phyloP scores from a whole-genome alignment of 2,113 vertebrate species.

The Steatornis caripensis region DNA sequence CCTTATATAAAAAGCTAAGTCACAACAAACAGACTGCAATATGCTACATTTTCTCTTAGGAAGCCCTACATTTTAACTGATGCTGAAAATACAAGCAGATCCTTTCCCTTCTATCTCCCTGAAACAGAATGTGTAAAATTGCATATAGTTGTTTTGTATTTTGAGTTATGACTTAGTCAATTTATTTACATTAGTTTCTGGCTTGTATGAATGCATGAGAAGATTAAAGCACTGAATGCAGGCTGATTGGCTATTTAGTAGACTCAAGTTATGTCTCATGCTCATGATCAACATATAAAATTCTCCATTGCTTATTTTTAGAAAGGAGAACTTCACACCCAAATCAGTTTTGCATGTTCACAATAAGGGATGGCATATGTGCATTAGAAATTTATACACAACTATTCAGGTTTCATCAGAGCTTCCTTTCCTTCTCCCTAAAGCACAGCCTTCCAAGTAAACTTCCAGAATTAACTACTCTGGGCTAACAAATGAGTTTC shows the following conservation, averaged over 20 bases:
- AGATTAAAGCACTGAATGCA: neutral
- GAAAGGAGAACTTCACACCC: neutral
- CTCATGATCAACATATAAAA: neutral
- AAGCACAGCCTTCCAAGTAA: neutral
- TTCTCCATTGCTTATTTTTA: neutral
- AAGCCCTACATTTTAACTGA: neutral
- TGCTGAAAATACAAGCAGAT: neutral
- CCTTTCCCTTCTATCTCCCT: neutral
- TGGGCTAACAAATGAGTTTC: neutral
- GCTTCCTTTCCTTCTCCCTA: neutral
- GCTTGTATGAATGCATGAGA: neutral
- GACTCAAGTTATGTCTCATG: neutral
- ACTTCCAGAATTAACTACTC: neutral
- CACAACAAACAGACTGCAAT: neutral
- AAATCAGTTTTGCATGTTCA: neutral
- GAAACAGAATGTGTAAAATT: neutral
- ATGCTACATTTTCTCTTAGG: neutral
- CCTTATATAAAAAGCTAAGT: neutral
- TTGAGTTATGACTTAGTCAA: neutral
- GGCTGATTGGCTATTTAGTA: neutral
- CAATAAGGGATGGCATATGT: neutral
- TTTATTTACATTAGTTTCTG: neutral
- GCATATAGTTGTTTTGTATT: neutral
- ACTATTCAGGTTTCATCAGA: neutral
- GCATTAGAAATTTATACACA: neutral